These are phyloP conservation scores for Leucoraja ocellata DNA, from an alignment of 2,797 vertebrate genomes.

Conservation along the genomic window DNA sequence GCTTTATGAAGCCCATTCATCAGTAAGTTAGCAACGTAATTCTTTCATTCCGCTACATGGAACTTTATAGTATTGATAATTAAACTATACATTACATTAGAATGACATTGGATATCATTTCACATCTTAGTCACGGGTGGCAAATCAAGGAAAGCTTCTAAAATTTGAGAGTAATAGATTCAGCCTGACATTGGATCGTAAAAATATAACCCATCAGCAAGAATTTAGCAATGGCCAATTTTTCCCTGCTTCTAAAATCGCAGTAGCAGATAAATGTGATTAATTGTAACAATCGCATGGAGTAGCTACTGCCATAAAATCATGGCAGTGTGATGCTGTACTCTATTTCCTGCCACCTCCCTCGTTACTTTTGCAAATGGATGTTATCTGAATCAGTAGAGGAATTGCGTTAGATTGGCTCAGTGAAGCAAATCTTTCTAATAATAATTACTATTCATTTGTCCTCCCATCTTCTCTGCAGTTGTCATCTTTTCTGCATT, in stretches of 20 bases:
- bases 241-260: not conserved
- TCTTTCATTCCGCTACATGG: constrained; percentile 34
- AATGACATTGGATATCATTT: constrained; percentile 26
- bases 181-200: constrained; percentile 33
- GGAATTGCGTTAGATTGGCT: not conserved
- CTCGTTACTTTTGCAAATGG: constrained; percentile 36
- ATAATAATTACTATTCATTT: not conserved
- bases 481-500: not conserved
- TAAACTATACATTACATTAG: constrained; percentile 35
- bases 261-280: constrained; percentile 19
- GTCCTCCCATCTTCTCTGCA: not conserved
- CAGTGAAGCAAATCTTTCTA: not conserved
- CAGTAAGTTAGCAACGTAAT: constrained; percentile 14
- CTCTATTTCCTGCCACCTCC: constrained; percentile 26
- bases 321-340: not conserved
- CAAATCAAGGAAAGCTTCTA: constrained; percentile 23
- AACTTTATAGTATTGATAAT: constrained; percentile 39
- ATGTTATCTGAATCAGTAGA: constrained; percentile 15
- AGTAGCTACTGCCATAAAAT: constrained; percentile 33
- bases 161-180: constrained; percentile 35
- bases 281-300: constrained; percentile 14
- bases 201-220: constrained; percentile 37
- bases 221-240: constrained; percentile 14
- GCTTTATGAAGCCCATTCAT: constrained; percentile 33
- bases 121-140: constrained; percentile 26